Conservation (phyloP, 2,888 invertebrate species). For the Drosophila testacea region DNA sequence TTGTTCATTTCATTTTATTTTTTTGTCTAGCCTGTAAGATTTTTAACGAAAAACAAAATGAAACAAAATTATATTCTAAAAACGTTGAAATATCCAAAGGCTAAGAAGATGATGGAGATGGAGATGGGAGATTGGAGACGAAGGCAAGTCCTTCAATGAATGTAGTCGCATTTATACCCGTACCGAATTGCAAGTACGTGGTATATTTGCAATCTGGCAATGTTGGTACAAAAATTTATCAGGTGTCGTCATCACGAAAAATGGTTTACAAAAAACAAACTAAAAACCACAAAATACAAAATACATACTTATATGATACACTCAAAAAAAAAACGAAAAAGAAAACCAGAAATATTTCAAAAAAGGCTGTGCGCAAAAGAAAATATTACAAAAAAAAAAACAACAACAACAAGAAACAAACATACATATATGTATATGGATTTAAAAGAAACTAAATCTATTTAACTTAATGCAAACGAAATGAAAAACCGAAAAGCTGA, state of each 20-base stretch:
- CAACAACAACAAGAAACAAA: constrained; percentile 32
- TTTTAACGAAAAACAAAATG: constrained; percentile 34
- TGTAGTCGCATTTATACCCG: constrained; percentile 20
- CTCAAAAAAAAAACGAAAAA: constrained; percentile 12
- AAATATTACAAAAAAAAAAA: constrained; percentile 37
- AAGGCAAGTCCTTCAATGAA: constrained; percentile 10
- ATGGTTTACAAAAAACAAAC: constrained; percentile 42
- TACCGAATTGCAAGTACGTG: neutral
- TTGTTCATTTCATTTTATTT: constrained; percentile 14
- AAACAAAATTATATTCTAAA: constrained; percentile 37
- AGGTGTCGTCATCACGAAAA: constrained; percentile 60
- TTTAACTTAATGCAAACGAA: constrained; percentile 27
- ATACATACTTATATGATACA: constrained; percentile 26
- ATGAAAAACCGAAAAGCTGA: constrained; percentile 7
- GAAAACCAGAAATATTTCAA: constrained; percentile 50
- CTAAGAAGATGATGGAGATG: neutral
- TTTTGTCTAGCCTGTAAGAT: constrained; percentile 39
- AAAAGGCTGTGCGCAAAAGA: constrained; percentile 75
- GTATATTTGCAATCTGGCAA: constrained; percentile 40
- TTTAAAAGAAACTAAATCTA: constrained; percentile 23
- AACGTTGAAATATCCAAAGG: constrained; percentile 26
- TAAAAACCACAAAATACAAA: constrained; percentile 21
- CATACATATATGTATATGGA: constrained; percentile 20
- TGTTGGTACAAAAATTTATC: constrained; percentile 76
- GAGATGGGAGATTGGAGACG: neutral